Evolutionary conservation across 2,888 invertebrate genomes (phyloP), one percentile per base, ranked within the genome.

Genomic region (Parnassius mnemosyne): DNA sequence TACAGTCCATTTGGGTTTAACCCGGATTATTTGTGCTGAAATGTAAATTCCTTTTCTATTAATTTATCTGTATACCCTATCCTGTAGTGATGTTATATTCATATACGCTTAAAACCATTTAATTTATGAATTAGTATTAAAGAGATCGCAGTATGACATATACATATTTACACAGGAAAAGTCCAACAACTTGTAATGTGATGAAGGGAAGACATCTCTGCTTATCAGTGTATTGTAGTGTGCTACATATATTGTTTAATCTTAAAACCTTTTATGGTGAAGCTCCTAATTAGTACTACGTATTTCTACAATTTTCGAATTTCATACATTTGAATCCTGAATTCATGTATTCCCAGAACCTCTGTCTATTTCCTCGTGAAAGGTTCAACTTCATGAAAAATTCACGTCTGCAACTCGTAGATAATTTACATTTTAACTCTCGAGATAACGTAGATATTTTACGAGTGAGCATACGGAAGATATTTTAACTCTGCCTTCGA

Each of bases 331-430:
- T 34, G 46, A 59, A 34, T 11, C 46, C 11, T 41, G 41, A 53
- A 59, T 53, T 47, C 44, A 41, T 20, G 42, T 53, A 53, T 60
- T 60, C 34, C 20, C 52, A 58, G 58, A 34, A 34, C 34, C 34
- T 1, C 34, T 34, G 34, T 34, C 34, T 7, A 34, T 34, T 34
- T 13, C 46, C 34, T n/a, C 53, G 53, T 12, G 44, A 13, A 20
- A 54, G 42, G 54, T 13, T 60, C 43, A 49, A n/a, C 53, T 60
- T 60, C 60, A 60, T 60, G 54, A 60, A 60, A 54, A 50, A 60
- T 60, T 60, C 60, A 60, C n/a, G 12, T 43, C 41, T 42, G 20
- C 53, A 54, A 25, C 49, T 53, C 60, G 16, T 43, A 42, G 10
- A 3, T 42, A 50, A 60, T 60, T 60, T 60, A 60, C 60, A 60